Evolutionary conservation across 2,797 vertebrate genomes (phyloP).

Genomic region (Sciaenops ocellatus): DNA sequence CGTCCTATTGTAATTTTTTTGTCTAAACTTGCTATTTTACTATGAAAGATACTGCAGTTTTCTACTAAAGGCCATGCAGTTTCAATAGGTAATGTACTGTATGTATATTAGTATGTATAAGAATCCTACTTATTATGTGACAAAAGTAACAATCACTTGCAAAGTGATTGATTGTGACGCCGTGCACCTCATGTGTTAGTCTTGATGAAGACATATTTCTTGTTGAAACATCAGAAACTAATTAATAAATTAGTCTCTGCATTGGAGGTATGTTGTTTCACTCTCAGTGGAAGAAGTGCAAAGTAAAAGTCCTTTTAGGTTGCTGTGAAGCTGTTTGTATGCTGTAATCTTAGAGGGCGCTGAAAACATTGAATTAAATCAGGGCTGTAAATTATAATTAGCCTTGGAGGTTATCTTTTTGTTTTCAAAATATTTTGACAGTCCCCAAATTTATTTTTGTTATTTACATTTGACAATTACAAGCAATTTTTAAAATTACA

Average conservation of each 20-base stretch:
- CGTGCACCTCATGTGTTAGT: neutral
- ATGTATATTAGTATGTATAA: neutral
- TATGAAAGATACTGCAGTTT: neutral
- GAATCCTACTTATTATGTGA: neutral
- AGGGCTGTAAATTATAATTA: neutral
- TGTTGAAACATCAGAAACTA: neutral
- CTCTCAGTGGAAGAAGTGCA: neutral
- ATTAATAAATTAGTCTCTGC: neutral
- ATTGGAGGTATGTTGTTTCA: neutral
- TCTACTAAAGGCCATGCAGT: neutral
- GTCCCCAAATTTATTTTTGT: no score
- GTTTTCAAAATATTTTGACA: no score
- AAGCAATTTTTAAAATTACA: no score
- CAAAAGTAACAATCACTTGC: neutral
- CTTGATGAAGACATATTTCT: neutral
- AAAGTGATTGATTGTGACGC: neutral
- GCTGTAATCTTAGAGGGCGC: no score
- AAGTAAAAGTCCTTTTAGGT: neutral
- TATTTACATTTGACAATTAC: no score
- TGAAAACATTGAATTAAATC: neutral
- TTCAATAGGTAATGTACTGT: neutral
- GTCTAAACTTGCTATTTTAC: neutral
- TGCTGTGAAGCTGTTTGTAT: neutral
- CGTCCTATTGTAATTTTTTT: neutral
- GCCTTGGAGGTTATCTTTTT: neutral